These are phyloP conservation scores for Xiphophorus couchianus DNA, from an alignment of 2,113 vertebrate species.

Conservation along the genomic window DNA sequence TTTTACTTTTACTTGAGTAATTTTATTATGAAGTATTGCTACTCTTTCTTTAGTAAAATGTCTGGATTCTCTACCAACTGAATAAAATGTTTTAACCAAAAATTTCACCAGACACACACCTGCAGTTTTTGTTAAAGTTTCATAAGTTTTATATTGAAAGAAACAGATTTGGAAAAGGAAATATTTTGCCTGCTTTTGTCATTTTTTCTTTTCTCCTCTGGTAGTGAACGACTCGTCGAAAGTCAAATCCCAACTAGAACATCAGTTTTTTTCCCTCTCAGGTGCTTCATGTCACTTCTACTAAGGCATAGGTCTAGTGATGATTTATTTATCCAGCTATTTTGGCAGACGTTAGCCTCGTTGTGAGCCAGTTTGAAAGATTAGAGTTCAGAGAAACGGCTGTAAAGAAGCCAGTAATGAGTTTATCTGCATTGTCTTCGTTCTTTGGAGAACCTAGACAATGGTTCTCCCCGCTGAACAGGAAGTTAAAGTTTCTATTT, in stretches of 20 bases:
- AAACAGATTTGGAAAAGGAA: no score
- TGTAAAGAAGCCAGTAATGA: neutral
- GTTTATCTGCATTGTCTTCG: neutral
- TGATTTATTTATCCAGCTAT: neutral
- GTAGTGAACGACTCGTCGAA: conserved; percentile 40
- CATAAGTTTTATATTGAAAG: no score
- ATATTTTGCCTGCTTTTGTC: no score
- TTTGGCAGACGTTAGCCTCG: no score
- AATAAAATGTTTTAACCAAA: no score
- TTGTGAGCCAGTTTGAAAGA: no score
- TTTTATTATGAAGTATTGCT: no score
- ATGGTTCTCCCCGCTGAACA: neutral
- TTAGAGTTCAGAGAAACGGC: neutral
- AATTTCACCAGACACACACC: no score
- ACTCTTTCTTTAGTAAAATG: no score
- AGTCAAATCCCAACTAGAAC: conserved; percentile 17
- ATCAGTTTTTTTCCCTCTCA: conserved; percentile 21
- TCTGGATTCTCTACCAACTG: no score
- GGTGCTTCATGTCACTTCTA: neutral
- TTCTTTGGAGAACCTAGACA: neutral
- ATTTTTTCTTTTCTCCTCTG: neutral
- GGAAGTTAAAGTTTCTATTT: neutral
- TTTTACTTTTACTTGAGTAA: no score
- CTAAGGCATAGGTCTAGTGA: neutral
- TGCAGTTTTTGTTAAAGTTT: no score